Evolutionary conservation across 2,113 vertebrate genomes (phyloP), one percentile per base, ranked within the genome.

Genomic region (Actenoides hombroni): DNA sequence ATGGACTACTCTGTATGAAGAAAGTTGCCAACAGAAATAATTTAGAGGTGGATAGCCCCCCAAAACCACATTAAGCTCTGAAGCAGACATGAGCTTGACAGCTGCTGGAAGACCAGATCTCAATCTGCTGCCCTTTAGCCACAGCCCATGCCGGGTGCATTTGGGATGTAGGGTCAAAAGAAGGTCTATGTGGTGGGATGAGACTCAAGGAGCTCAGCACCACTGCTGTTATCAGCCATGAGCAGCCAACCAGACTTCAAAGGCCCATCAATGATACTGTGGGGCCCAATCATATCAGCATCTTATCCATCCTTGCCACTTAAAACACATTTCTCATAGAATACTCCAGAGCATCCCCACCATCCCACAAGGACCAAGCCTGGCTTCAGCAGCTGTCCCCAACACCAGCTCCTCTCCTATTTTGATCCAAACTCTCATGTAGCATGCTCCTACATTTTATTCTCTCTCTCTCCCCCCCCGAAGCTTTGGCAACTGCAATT

Each of bases 401-500:
- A 77, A 80, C 46, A 80, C 56, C 17, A 1, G 16, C 49, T 89
- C 35, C 60, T 23, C 80, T 71, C 94, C 94, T 82, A 49, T 91
- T 76, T 81, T 94, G 80, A 96, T 97, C 96, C 97, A 98, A 89
- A 91, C 13, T 0, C 70, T 96, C 76, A 6, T 16, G 13, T 39
- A 81, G 90, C 6, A 4, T 46, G 44, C 68, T 88, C 24, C 6
- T 59, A 76, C 65, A 93, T 96, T 97, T 97, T 82, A 94, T 94
- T 96, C 96, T 97, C 92, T 92, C 64, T 49, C 60, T 96, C 95
- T 96, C 91, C 16, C 81, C 57, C 63, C 54, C 49, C 4, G 65
- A 98, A 97, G 97, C 97, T 96, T 95, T 97, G 96, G 96, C 97
- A 97, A 98, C 88, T 97, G 95, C 97, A 98, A 98, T 98, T 97